These are phyloP conservation scores for Laterallus jamaicensis DNA, from an alignment of 2,113 vertebrate species.

Conservation along the genomic window DNA sequence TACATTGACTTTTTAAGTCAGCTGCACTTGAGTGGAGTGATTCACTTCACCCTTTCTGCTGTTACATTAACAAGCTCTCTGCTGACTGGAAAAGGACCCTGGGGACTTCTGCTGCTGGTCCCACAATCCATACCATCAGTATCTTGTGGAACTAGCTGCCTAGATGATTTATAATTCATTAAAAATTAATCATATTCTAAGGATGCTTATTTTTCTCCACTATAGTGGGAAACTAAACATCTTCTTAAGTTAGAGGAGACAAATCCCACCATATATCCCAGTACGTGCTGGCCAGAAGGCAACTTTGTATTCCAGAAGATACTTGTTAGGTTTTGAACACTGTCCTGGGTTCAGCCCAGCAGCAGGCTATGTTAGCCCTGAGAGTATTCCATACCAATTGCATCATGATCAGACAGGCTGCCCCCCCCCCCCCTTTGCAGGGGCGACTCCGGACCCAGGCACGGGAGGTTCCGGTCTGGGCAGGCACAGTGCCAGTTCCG, in stretches of 20 bases:
- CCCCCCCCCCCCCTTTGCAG: no score
- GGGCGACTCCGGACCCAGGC: no score
- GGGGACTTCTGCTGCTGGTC: background rate
- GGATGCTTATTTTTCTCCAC: background rate
- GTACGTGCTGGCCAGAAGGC: no score
- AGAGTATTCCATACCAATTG: no score
- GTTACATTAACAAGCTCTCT: background rate
- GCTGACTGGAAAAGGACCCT: background rate
- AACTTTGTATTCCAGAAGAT: no score
- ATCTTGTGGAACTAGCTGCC: background rate
- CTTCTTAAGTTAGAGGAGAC: no score
- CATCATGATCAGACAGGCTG: no score
- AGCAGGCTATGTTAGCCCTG: no score
- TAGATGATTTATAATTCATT: background rate
- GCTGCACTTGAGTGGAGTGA: rapidly evolving
- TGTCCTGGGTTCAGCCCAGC: no score
- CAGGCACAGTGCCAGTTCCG: no score
- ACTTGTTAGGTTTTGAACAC: no score
- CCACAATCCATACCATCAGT: background rate
- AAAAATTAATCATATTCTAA: background rate
- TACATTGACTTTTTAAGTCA: background rate
- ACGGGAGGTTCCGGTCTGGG: no score
- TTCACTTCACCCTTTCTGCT: background rate
- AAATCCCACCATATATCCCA: background rate
- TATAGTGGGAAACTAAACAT: background rate